A percentile compares a stretch with the other conserved stretches of the same genome.
Evolutionary conservation across 2,888 invertebrate genomes (phyloP).

Genomic region (Yponomeuta evonymella): DNA sequence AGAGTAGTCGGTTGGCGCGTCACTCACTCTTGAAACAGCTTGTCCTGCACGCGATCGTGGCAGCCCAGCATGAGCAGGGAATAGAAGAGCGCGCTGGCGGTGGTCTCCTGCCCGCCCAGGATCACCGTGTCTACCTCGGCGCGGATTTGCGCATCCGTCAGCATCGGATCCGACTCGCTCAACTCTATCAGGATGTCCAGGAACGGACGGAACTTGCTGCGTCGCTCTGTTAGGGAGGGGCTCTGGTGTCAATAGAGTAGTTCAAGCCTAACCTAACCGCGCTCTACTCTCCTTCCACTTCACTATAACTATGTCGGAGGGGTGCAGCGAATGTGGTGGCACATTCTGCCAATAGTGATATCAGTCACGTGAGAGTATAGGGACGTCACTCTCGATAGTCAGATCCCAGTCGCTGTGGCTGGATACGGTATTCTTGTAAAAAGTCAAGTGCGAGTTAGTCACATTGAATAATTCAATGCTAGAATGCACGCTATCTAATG

Average conservation of each 20-base stretch:
- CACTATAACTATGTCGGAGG: too few relatives aligned
- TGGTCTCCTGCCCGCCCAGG: conserved; percentile 73
- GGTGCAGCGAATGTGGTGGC: too few relatives aligned
- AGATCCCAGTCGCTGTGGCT: too few relatives aligned
- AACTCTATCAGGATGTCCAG: conserved; percentile 71
- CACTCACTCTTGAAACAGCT: conserved; percentile 50
- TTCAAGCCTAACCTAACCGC: neutral
- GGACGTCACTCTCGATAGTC: too few relatives aligned
- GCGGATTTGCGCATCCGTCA: conserved; percentile 67
- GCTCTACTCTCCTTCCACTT: too few relatives aligned
- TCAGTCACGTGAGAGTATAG: too few relatives aligned
- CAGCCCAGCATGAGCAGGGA: conserved; percentile 53
- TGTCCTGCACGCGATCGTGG: conserved; percentile 49
- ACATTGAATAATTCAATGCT: too few relatives aligned
- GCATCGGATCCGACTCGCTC: conserved; percentile 46
- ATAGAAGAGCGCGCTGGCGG: conserved; percentile 52
- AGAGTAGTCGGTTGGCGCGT: too few relatives aligned
- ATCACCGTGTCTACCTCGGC: conserved; percentile 77
- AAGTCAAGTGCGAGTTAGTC: too few relatives aligned
- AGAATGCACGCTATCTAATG: too few relatives aligned
- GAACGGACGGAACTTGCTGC: conserved; percentile 54
- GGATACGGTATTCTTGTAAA: too few relatives aligned
- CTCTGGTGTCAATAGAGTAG: neutral
- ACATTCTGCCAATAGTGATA: too few relatives aligned
- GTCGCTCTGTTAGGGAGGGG: neutral